A percentile compares a stretch with the other conserved stretches of the same genome.
Evolutionary conservation across 2,113 vertebrate genomes (phyloP).

Genomic region (Pachycephala philippinensis): DNA sequence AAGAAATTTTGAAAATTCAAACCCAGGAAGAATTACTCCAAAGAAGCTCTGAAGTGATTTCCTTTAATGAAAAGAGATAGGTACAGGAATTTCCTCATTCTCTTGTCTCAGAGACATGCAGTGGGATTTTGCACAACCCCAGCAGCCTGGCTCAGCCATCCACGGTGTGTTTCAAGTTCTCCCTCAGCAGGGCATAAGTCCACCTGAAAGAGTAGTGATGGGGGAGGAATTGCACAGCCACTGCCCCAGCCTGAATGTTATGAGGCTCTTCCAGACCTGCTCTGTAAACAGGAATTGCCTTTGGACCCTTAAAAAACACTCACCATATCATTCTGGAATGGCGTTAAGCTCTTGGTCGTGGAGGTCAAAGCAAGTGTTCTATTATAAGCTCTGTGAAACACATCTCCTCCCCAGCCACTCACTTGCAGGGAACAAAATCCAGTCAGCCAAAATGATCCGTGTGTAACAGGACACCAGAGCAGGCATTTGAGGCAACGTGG

Average conservation of each 20-base stretch:
- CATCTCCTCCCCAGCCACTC: slow-evolving; percentile 26
- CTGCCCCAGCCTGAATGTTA: background rate
- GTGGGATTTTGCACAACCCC: background rate
- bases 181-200: background rate
- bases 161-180: background rate
- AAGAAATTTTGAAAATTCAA: background rate
- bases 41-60: background rate
- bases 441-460: background rate
- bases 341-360: background rate
- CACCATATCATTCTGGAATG: slow-evolving; percentile 12
- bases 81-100: background rate
- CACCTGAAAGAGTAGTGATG: background rate
- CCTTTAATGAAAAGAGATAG: background rate
- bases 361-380: slow-evolving; percentile 38
- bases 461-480: background rate
- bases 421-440: slow-evolving; percentile 2
- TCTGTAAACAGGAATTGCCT: slow-evolving; percentile 41
- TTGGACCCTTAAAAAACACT: background rate
- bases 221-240: background rate
- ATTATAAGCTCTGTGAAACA: slow-evolving; percentile 39
- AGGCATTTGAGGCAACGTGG: background rate
- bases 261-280: background rate
- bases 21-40: background rate
- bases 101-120: background rate
- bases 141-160: background rate